Percentiles rank a stretch among this genome's conserved stretches.
Evolutionary conservation across 2,113 vertebrate species (phyloP).

Genomic region (Scomber colias): DNA sequence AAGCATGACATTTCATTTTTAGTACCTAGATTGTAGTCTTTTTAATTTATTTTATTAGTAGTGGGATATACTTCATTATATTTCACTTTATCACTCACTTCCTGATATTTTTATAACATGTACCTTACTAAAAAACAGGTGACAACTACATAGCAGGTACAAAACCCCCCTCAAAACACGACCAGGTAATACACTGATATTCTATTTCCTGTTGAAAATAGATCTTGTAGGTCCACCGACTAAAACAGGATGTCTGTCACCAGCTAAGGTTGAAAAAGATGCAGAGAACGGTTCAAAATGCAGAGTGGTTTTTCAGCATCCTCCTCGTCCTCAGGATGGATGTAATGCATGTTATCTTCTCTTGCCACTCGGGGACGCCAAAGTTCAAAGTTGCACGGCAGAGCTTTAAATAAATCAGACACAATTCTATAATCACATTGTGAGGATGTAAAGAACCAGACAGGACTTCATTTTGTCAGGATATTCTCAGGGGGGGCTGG

Average conservation of each 20-base stretch:
- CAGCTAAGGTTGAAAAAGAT: neutral
- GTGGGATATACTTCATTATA: neutral
- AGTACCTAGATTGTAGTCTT: no score
- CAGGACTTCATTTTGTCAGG: slow-evolving; percentile 73
- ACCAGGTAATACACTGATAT: neutral
- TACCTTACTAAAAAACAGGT: no score
- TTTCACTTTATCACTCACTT: neutral
- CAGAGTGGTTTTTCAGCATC: slow-evolving; percentile 22
- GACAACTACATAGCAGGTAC: neutral
- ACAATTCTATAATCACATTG: slow-evolving; percentile 75
- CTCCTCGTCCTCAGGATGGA: neutral
- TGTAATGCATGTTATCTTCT: slow-evolving; percentile 3
- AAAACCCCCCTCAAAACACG: no score
- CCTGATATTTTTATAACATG: no score
- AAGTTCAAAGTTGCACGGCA: slow-evolving; percentile 40
- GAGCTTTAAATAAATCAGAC: slow-evolving; percentile 65
- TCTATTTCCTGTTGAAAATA: neutral
- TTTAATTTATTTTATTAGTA: neutral
- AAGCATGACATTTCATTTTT: no score
- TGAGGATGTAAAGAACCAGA: slow-evolving; percentile 61
- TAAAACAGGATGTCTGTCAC: neutral
- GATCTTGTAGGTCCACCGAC: neutral
- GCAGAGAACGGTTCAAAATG: neutral
- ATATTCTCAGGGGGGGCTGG: slow-evolving; percentile 66
- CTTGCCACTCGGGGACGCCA: slow-evolving; percentile 66